These are phyloP conservation scores for Peromyscus melanophrys DNA, from an alignment of 2,797 vertebrate species.

Conservation along the genomic window DNA sequence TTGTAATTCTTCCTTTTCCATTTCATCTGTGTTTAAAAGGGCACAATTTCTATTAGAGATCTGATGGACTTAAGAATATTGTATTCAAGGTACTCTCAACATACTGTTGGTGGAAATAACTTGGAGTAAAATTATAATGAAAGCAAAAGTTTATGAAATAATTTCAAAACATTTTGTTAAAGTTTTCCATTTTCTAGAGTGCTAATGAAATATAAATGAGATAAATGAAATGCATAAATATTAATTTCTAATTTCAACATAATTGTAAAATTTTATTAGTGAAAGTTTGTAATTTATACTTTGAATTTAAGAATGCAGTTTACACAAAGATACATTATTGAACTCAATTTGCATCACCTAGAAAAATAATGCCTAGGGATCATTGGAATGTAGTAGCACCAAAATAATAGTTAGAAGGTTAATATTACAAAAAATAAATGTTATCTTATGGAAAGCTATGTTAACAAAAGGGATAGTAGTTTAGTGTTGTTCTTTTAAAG, in stretches of 20 bases:
- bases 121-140: slow-evolving; percentile 88
- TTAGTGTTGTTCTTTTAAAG: slow-evolving; percentile 66
- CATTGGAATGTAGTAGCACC: slow-evolving; percentile 77
- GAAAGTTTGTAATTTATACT: slow-evolving; percentile 87
- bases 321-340: slow-evolving; percentile 85
- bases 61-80: slow-evolving; percentile 85
- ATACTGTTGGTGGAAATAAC: slow-evolving; percentile 85
- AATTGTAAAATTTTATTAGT: slow-evolving; percentile 87
- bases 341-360: slow-evolving; percentile 85
- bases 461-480: slow-evolving; percentile 73
- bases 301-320: slow-evolving; percentile 82
- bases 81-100: slow-evolving; percentile 86
- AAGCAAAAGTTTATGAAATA: slow-evolving; percentile 89
- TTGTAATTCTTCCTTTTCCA: slow-evolving; percentile 79
- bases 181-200: slow-evolving; percentile 86
- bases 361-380: slow-evolving; percentile 86
- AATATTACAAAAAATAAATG: slow-evolving; percentile 73
- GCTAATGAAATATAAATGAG: slow-evolving; percentile 88
- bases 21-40: slow-evolving; percentile 82
- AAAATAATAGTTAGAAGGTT: slow-evolving; percentile 75
- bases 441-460: slow-evolving; percentile 65
- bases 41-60: slow-evolving; percentile 86
- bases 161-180: slow-evolving; percentile 88
- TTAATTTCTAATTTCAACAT: slow-evolving; percentile 87
- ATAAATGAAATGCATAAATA: slow-evolving; percentile 87